Evolutionary conservation across 2,113 vertebrate genomes (phyloP), one percentile per base, ranked within the genome.

Genomic region (Plecotus auritus): DNA sequence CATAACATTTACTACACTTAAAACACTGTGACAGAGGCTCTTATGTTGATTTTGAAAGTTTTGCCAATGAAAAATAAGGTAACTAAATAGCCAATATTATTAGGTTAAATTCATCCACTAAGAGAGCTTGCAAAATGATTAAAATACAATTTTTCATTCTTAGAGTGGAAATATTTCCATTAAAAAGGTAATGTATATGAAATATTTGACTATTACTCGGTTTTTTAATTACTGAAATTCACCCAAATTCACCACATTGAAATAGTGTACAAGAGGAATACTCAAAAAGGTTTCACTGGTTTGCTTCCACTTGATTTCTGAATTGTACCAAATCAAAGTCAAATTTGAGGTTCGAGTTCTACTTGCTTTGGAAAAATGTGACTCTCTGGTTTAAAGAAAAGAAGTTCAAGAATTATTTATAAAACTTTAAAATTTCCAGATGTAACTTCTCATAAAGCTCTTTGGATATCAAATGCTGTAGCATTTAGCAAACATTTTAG

Each of bases 381-480:
- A 82, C 49, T 76, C 88, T 95, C 23, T 69, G 18, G 22, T 56
- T 88, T 88, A 66, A 84, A 93, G 59, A 85, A 88, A 91, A 77
- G 1, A 95, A 77, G 12, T 61, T 84, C 32, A 93, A 91, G 32
- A 77, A 70, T 78, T 11, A 72, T 82, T 92, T 93, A 47, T 73
- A 87, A 77, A 91, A 54, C 73, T 73, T 83, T 45, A 96, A 72
- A 85, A 93, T 85, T 93, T 88, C 87, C 92, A 94, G 56, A 85
- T 83, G 54, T 67, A 87, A 77, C 37, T 73, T 93, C 18, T 96
- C 56, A 70, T 89, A 90, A 94, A 94, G 22, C 4, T 54, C 35
- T 89, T 91, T 93, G 47, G 72, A 61, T 89, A 95, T 76, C 49
- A 95, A 87, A 76, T 93, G 30, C 18, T 70, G 9, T 11, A 84